These are phyloP conservation scores for Pseudorhiza aurosa DNA, from an alignment of 30 jellyfish, hydroid and myxozoan genomes.

Conservation along the genomic window DNA sequence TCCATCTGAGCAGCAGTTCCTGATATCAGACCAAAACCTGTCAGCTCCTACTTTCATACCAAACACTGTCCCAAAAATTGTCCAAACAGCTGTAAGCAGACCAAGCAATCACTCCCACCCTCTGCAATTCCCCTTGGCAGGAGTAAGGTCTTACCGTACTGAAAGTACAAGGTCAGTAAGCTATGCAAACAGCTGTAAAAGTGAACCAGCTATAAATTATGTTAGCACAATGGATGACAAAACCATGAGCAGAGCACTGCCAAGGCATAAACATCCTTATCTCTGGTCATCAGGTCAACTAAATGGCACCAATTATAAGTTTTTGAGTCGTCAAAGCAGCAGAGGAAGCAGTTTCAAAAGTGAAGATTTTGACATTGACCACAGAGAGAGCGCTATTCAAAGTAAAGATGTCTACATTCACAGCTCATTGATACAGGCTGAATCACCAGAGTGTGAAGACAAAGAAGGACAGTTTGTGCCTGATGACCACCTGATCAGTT, in stretches of 20 bases:
- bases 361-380: slow-evolving; percentile 37
- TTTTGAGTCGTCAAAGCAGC: slow-evolving; percentile 70
- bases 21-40: slow-evolving; percentile 13
- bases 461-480: slow-evolving; percentile 15
- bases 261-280: background rate
- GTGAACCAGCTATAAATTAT: slow-evolving; percentile 48
- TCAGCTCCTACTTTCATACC: slow-evolving; percentile 53
- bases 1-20: slow-evolving; percentile 42
- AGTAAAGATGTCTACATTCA: slow-evolving; percentile 55
- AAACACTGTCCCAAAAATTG: slow-evolving; percentile 57
- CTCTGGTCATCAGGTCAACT: slow-evolving; percentile 50
- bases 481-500: slow-evolving; percentile 72
- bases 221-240: slow-evolving; percentile 63
- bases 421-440: slow-evolving; percentile 44
- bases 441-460: slow-evolving; percentile 9
- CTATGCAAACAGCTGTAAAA: slow-evolving; percentile 22
- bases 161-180: slow-evolving; percentile 10
- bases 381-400: background rate
- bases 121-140: background rate
- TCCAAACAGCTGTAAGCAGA: slow-evolving; percentile 30
- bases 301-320: background rate
- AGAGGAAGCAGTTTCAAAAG: slow-evolving; percentile 70
- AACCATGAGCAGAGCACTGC: slow-evolving; percentile 20
- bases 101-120: background rate
- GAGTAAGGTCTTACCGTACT: slow-evolving; percentile 27